Evolutionary conservation across 1,140 invertebrate genomes (phyloP).

Genomic region (Trissolcus basalis): DNA sequence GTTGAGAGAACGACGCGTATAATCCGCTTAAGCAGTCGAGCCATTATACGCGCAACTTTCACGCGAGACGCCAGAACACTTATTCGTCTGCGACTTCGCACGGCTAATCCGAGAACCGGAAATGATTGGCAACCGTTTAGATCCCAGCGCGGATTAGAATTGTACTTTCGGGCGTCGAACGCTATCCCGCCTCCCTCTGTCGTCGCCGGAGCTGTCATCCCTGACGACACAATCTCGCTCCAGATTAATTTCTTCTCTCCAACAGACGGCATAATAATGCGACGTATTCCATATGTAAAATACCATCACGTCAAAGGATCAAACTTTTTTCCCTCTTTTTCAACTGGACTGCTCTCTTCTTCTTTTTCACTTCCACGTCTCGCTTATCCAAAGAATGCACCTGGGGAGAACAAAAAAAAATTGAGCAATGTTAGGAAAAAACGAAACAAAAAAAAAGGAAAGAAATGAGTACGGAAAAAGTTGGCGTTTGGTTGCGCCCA

Average conservation of each 20-base stretch:
- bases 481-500: slow-evolving; percentile 13
- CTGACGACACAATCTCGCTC: slow-evolving; percentile 71
- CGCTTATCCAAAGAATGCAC: background rate
- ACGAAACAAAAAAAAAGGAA: background rate
- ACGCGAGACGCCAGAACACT: slow-evolving; percentile 58
- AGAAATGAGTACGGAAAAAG: slow-evolving; percentile 23
- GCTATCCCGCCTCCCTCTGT: slow-evolving; percentile 38
- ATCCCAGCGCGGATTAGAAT: slow-evolving; percentile 71
- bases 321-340: background rate
- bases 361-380: background rate
- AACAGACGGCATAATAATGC: slow-evolving; percentile 32
- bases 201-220: slow-evolving; percentile 62
- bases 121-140: slow-evolving; percentile 78
- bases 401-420: no score
- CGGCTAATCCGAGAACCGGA: slow-evolving; percentile 76
- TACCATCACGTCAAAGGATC: slow-evolving; percentile 32
- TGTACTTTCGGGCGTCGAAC: slow-evolving; percentile 59
- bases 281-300: slow-evolving; percentile 47
- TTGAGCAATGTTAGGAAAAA: background rate
- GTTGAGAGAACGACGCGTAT: slow-evolving; percentile 68
- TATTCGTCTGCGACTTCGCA: slow-evolving; percentile 60
- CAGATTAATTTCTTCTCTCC: slow-evolving; percentile 53
- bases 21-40: slow-evolving; percentile 72
- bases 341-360: background rate
- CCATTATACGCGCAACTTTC: slow-evolving; percentile 65